Base-by-base conservation (phyloP, 1,140 invertebrate species). In the Episyrphus balteatus region DNA sequence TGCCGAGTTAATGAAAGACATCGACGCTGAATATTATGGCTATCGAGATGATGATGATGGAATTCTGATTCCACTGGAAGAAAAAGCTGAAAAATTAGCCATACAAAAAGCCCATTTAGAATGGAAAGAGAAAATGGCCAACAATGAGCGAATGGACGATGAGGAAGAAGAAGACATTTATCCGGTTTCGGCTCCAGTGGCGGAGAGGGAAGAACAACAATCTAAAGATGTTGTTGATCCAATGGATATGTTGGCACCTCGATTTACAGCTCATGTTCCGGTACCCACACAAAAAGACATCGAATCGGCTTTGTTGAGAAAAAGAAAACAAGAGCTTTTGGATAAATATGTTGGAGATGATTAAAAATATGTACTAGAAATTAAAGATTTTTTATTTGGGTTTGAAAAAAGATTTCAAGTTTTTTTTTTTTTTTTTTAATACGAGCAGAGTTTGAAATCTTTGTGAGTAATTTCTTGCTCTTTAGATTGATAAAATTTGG, bases 1-100 rank as follows among this genome's bases (percentile, higher is more conserved):
- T 44, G 92, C 89, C 1, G 96, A 99, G 70, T 72, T 99, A 31
- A 98, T 98, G 93, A 88, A 92, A 61, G 86, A 98, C 59, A 92
- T 98, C 17, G 93, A 98, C 73, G 92, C 93, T 1, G 91, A 96
- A 70, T 99, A 99, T 71, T 99, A 99, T 75, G 96, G 96, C 1
- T 99, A 98, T 66, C 73, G 92, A 59, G 95, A 99, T 71, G 94
- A 98, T 61, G 97, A 99, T 62, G 96, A 99, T 72, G 94, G 94
- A 0, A 80, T 97, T 38, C 72, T 99, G 14, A 72, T 92, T 50
- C 93, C 92, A 0, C 61, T 96, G 2, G 96, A 99, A 72, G 71
- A 79, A 48, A 80, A 81, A 58, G 80, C 80, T 32, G 90, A 96
- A 73, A 81, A 82, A 61, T 71, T 78, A 54, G 81, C 79, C 1